These are phyloP conservation scores for Alca torda DNA, from an alignment of 2,797 vertebrate species.

Conservation along the genomic window DNA sequence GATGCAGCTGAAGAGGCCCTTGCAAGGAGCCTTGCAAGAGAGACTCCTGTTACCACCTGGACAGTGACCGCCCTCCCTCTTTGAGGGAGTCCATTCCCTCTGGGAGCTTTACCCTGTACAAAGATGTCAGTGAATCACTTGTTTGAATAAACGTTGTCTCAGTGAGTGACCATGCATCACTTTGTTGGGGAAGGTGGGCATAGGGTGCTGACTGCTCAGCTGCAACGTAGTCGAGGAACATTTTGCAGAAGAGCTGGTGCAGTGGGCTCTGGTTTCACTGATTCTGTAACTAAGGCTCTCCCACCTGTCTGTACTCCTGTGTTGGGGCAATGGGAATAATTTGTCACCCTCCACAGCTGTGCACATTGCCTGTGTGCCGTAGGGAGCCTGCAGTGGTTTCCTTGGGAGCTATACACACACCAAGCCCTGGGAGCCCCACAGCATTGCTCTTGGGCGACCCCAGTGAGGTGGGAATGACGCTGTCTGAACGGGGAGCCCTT, in stretches of 20 bases:
- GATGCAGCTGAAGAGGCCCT: background rate
- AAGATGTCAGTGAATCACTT: no score
- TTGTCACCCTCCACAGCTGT: no score
- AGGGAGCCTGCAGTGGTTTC: background rate
- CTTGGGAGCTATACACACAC: background rate
- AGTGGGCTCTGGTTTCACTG: background rate
- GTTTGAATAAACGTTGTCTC: no score
- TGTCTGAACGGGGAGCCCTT: background rate
- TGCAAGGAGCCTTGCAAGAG: no score
- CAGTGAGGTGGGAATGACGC: background rate
- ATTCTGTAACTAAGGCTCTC: background rate
- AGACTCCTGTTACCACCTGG: background rate
- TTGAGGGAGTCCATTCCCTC: no score
- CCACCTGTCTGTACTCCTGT: background rate
- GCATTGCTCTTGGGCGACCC: background rate
- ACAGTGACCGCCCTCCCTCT: no score
- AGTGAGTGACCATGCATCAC: background rate
- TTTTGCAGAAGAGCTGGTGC: background rate
- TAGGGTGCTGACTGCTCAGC: background rate
- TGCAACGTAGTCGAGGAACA: background rate
- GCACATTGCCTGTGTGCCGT: no score
- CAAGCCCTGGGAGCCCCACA: background rate
- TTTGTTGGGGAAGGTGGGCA: no score
- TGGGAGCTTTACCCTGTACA: no score
- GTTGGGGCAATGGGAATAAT: background rate